Evolutionary conservation across 2,113 vertebrate species (phyloP).

Genomic region (Pteropus alecto): DNA sequence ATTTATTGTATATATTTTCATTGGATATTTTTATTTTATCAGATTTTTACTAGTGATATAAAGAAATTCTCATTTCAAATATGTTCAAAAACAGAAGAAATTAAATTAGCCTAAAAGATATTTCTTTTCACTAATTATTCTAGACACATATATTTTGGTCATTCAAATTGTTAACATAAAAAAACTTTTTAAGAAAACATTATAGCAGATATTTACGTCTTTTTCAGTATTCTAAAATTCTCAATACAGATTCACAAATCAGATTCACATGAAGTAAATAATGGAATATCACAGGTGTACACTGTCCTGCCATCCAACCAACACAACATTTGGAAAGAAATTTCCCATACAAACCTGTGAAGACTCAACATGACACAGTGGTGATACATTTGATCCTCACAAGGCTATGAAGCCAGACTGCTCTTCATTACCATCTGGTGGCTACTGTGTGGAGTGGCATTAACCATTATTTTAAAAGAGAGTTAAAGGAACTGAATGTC

Average conservation of each 20-base stretch:
- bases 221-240: not conserved
- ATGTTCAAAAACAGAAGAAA: not conserved
- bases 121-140: constrained; percentile 12
- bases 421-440: constrained; percentile 87
- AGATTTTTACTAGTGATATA: not conserved
- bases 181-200: not conserved
- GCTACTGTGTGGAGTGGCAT: constrained; percentile 76
- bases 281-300: not conserved
- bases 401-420: constrained; percentile 65
- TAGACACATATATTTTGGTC: not conserved
- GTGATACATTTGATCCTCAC: constrained; percentile 7
- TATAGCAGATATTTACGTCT: not conserved
- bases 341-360: not conserved
- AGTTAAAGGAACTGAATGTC: not conserved
- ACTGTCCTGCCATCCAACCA: constrained; percentile 36
- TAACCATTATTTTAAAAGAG: constrained; percentile 60
- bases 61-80: not conserved
- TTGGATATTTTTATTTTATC: not conserved
- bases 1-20: not conserved
- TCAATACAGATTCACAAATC: not conserved
- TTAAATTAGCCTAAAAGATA: not conserved
- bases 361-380: not conserved
- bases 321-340: constrained; percentile 33
- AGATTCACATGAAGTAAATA: constrained; percentile 27
- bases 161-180: constrained; percentile 34